Evolutionary conservation across 2,113 vertebrate genomes (phyloP).

Genomic region (Corvus hawaiiensis): DNA sequence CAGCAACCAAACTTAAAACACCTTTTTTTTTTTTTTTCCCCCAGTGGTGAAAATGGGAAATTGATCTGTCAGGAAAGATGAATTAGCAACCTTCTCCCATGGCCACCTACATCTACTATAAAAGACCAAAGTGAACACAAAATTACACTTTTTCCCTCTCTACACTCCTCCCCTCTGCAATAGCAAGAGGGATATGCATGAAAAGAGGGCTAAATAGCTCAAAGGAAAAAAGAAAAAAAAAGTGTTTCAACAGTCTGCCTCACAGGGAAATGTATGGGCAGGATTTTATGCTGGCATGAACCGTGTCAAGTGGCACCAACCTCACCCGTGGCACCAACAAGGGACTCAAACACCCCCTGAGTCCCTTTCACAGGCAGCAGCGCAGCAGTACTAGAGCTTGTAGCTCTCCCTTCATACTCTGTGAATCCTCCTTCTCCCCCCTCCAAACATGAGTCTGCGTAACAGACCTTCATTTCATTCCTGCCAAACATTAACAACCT

Average conservation of each 20-base stretch:
- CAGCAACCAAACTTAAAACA: background rate
- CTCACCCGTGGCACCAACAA: background rate
- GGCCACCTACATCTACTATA: background rate
- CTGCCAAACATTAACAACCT: slow-evolving; percentile 29
- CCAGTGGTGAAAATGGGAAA: background rate
- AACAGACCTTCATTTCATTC: slow-evolving; percentile 20
- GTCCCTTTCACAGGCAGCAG: background rate
- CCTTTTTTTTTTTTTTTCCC: background rate
- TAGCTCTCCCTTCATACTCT: background rate
- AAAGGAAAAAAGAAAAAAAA: background rate
- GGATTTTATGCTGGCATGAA: background rate
- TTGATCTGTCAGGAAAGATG: background rate
- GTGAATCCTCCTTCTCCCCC: background rate
- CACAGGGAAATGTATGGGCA: background rate
- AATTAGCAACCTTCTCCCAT: background rate
- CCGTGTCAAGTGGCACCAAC: background rate
- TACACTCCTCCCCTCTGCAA: background rate
- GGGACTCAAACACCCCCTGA: background rate
- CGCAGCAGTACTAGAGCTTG: accelerated
- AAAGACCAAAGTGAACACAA: background rate
- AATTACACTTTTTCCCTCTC: background rate
- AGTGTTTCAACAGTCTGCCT: background rate
- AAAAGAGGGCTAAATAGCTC: background rate
- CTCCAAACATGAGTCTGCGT: background rate
- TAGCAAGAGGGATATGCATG: background rate